Percentiles rank a stretch among this genome's conserved stretches.
phyloP scores from a whole-genome alignment of 2,113 vertebrate genomes.

The Bubo bubo region DNA sequence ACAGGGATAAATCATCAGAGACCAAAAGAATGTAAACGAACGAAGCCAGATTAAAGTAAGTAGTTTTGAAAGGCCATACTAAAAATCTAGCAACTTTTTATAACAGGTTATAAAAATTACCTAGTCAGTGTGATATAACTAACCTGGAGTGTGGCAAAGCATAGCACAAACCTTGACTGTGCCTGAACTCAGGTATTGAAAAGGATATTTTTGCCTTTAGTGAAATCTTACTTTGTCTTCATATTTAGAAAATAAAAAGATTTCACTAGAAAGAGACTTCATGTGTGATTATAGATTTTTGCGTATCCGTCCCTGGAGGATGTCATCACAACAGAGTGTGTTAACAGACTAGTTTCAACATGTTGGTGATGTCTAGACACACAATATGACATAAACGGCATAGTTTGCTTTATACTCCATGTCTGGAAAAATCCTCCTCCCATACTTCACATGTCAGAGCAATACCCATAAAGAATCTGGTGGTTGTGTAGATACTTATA shows the following conservation, averaged over 20 bases:
- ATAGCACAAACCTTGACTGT: background rate
- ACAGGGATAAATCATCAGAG: background rate
- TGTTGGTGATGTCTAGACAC: constrained; percentile 34
- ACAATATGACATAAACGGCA: background rate
- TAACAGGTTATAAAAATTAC: background rate
- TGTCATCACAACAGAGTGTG: background rate
- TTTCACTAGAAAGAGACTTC: background rate
- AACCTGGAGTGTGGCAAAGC: background rate
- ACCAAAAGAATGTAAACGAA: background rate
- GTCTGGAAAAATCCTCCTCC: constrained; percentile 43
- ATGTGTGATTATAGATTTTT: background rate
- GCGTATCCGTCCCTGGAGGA: background rate
- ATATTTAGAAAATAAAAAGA: background rate
- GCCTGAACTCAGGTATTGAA: background rate
- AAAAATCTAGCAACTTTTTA: background rate
- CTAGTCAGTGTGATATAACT: background rate
- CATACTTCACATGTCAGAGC: constrained; percentile 8
- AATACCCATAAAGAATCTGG: background rate
- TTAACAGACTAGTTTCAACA: constrained; percentile 35
- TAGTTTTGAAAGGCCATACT: background rate
- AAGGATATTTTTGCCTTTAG: background rate
- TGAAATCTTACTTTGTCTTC: background rate
- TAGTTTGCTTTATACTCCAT: background rate
- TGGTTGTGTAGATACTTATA: constrained; percentile 20
- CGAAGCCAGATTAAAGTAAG: background rate